phyloP scores from a whole-genome alignment of 2,113 vertebrate genomes.

The Nesogale talazaci region DNA sequence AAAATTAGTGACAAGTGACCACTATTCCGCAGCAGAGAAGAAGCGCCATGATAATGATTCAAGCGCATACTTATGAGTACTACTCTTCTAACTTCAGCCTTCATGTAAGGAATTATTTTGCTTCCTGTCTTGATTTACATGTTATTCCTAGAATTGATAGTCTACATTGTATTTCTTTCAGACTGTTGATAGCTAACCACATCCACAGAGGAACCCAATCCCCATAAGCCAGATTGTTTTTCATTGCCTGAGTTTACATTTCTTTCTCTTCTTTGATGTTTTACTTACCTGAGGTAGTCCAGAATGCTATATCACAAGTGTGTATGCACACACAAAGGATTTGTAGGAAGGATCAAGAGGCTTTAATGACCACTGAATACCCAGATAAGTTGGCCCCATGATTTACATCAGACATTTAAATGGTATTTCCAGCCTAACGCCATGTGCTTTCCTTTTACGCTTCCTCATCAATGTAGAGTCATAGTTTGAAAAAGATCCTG shows the following conservation, averaged over 20 bases:
- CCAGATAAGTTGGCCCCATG: constrained; percentile 55
- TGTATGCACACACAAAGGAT: background rate
- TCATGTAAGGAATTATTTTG: constrained; percentile 61
- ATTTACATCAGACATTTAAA: constrained; percentile 74
- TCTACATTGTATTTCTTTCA: constrained; percentile 53
- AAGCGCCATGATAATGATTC: constrained; percentile 58
- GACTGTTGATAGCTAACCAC: constrained; percentile 52
- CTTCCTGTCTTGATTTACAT: constrained; percentile 70
- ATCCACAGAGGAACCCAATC: background rate
- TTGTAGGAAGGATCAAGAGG: background rate
- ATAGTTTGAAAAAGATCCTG: constrained; percentile 70
- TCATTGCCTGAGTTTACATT: constrained; percentile 28
- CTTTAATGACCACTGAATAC: background rate
- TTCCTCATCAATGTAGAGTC: constrained; percentile 37
- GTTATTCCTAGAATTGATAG: constrained; percentile 64
- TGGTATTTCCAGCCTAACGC: constrained; percentile 62
- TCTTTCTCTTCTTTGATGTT: constrained; percentile 40
- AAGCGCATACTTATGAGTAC: constrained; percentile 56
- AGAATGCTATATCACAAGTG: constrained; percentile 23
- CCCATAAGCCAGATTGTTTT: constrained; percentile 11
- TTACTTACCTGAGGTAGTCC: background rate
- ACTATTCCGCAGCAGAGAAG: constrained; percentile 68
- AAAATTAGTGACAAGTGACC: constrained; percentile 54
- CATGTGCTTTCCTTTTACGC: constrained; percentile 29
- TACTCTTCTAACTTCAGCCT: constrained; percentile 54